Evolutionary conservation across 2,888 invertebrate species (phyloP), one percentile per base, ranked within the genome.

Genomic region (Unio delphinus): DNA sequence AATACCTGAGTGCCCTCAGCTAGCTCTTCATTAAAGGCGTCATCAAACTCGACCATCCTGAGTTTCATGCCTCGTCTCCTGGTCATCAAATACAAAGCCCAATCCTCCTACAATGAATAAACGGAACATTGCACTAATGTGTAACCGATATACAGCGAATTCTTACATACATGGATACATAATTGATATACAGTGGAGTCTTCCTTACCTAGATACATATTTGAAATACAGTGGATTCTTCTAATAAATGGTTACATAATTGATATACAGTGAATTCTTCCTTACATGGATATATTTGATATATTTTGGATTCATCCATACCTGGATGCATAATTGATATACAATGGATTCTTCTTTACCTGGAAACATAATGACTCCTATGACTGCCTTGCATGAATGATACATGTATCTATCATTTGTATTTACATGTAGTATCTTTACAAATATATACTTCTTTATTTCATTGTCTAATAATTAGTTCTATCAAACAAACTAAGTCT

Each of bases 1-100:
- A 11, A 57, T 69, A 84, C 84, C 66, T 71, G 66, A 45, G 84
- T 82, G 20, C 83, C 86, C 15, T 86, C 85, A 2, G 84, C 86
- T 54, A 79, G 67, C 18, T 87, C 86, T 28, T 86, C 85, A 55
- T 72, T 81, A 74, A 84, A 89, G 1, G 74, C 75, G 28, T 89
- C 88, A 72, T 87, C 86, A 81, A 86, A 88, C 75, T 89, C 89
- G 6, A 84, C 84, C 83, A 88, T 83, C 68, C 84, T 86, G 62
- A 89, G 78, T 68, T 88, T 87, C 69, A 81, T 85, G 17, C 85
- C 81, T 45, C 88, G 69, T 62, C 83, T 82, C 76, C 87, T 88
- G 28, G 85, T 86, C 70, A 86, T 80, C 71, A 87, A 59, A 74
- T 79, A 88, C 56, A 89, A 70, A 3, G 83, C 78, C 89, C 89